These are phyloP conservation scores for Lumbricus terrestris DNA, from an alignment of 2,888 invertebrate species.

Conservation along the genomic window DNA sequence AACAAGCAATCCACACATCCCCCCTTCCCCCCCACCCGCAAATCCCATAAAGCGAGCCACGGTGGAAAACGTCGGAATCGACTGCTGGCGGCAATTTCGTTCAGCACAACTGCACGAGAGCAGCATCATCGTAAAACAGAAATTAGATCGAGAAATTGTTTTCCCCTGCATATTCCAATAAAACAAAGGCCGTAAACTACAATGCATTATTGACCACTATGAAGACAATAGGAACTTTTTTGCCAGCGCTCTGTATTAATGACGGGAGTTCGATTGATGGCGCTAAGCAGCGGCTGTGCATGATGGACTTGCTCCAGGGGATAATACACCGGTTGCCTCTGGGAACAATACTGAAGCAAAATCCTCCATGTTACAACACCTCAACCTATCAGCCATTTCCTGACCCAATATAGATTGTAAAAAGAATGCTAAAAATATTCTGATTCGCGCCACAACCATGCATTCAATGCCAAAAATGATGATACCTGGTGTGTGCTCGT, in stretches of 20 bases:
- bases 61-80: neutral
- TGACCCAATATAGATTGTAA: neutral
- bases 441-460: no score
- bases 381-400: neutral
- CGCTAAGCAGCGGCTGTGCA: neutral
- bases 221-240: neutral
- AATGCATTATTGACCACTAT: neutral
- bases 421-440: no score
- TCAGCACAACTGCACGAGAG: neutral
- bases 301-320: neutral
- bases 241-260: neutral
- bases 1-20: neutral
- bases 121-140: neutral
- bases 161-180: neutral
- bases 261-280: neutral
- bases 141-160: neutral
- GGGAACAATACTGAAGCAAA: neutral
- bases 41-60: neutral
- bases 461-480: no score
- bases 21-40: no score
- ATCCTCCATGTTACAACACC: neutral
- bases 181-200: slow-evolving; percentile 3
- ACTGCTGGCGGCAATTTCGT: neutral
- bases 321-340: neutral
- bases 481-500: neutral